phyloP scores from a whole-genome alignment of 2,113 vertebrate species.

The Bufo gargarizans region DNA sequence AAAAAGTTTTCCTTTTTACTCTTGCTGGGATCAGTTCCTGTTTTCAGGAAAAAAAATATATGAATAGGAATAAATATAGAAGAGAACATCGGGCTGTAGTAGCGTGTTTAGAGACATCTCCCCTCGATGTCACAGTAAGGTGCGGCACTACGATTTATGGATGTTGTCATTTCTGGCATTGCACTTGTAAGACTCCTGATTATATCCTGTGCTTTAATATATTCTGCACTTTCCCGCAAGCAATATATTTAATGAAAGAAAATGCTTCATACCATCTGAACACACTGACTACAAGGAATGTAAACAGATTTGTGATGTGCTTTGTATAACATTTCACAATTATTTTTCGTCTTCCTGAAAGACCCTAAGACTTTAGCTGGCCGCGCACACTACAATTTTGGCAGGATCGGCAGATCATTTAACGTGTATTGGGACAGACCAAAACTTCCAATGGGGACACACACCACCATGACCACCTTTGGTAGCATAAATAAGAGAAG shows the following conservation, averaged over 20 bases:
- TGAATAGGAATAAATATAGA: not conserved
- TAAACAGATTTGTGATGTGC: not conserved
- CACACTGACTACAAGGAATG: not conserved
- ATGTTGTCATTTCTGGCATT: not conserved
- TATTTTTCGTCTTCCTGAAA: not conserved
- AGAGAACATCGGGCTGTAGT: not conserved
- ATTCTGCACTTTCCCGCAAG: not conserved
- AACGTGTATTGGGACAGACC: no score
- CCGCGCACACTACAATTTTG: not conserved
- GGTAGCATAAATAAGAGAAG: no score
- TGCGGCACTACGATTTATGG: not conserved
- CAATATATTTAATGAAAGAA: not conserved
- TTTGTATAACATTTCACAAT: not conserved
- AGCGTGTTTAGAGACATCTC: not conserved
- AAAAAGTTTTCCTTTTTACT: not conserved
- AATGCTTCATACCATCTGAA: not conserved
- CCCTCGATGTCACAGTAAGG: not conserved
- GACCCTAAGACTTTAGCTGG: not conserved
- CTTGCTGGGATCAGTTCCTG: not conserved
- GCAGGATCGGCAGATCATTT: no score
- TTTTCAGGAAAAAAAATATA: not conserved
- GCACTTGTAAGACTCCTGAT: not conserved
- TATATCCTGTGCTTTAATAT: not conserved
- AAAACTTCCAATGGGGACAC: no score
- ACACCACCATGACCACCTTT: no score